phyloP scores from a whole-genome alignment of 2,797 vertebrate species.

The Schizopygopsis malacanthus region DNA sequence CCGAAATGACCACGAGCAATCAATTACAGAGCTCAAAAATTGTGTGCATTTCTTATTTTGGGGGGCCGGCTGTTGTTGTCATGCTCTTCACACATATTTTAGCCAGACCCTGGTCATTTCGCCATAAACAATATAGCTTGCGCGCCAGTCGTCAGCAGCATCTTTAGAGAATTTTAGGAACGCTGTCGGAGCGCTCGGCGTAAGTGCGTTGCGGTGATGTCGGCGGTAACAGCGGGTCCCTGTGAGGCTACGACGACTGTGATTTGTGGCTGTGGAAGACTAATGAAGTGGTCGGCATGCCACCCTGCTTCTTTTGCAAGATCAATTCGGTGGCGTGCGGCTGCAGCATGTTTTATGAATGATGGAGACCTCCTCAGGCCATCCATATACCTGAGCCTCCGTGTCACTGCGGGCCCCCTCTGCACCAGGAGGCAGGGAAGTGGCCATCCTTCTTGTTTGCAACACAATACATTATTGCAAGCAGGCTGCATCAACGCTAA shows the following conservation, averaged over 20 bases:
- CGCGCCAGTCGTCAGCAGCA: background rate
- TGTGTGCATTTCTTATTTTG: slow-evolving; percentile 75
- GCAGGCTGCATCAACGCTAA: slow-evolving; percentile 66
- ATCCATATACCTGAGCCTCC: slow-evolving; percentile 70
- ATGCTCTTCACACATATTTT: slow-evolving; percentile 36
- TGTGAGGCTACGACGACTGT: slow-evolving; percentile 70
- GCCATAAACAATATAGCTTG: slow-evolving; percentile 32
- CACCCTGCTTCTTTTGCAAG: slow-evolving; percentile 86
- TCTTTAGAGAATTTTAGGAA: background rate
- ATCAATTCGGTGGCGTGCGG: slow-evolving; percentile 81
- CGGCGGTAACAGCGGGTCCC: slow-evolving; percentile 63
- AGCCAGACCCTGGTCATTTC: background rate
- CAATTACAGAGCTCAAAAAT: slow-evolving; percentile 82
- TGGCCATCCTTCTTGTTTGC: slow-evolving; percentile 82
- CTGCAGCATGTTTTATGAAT: slow-evolving; percentile 81
- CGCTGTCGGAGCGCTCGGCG: background rate
- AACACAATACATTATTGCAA: slow-evolving; percentile 79
- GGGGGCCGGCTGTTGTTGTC: background rate
- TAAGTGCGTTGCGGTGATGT: slow-evolving; percentile 50
- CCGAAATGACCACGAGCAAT: slow-evolving; percentile 79
- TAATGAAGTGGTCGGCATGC: slow-evolving; percentile 86
- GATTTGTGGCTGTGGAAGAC: slow-evolving; percentile 83
- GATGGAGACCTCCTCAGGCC: slow-evolving; percentile 85
- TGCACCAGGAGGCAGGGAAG: slow-evolving; percentile 77
- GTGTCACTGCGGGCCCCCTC: slow-evolving; percentile 62